Evolutionary conservation across 2,113 vertebrate species (phyloP), one percentile per base, ranked within the genome.

Genomic region (Sula dactylatra): DNA sequence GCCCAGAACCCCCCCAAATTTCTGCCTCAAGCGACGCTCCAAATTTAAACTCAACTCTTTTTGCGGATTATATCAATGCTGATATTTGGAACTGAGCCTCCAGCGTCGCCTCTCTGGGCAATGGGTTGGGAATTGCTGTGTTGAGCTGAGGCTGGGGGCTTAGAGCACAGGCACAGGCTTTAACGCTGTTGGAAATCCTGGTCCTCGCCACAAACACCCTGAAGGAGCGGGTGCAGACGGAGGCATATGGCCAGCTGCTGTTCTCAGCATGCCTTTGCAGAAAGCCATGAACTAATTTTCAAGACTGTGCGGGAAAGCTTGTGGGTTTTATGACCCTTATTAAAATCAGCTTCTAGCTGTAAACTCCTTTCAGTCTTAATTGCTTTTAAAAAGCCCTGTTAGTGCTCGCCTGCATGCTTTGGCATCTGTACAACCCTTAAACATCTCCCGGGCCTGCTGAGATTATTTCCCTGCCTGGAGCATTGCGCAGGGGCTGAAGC

Each of bases 191-290:
- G 0, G 45, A 54, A 58, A 36, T 44, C 36, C 36, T 10, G 36
- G 18, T 34, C 64, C 54, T 40, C 0, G 0, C 29, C 5, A 2
- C 45, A 74, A 3, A 1, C 10, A 1, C 19, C 10, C 52, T 2
- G 40, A 34, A 52, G 76, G 49, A 36, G 62, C 0, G 2, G 86
- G 19, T 19, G 71, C 90, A 90, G 93, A 13, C 0, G 42, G 69
- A 40, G 59, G 82, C 72, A 6, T 2, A 15, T 4, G 56, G 76
- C 56, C 91, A 62, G 92, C 82, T 66, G 87, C 65, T 3, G 0
- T 3, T 58, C 69, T 24, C 94, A 66, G 77, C 13, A 0, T 6
- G 72, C 64, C 58, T 55, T 20, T 55, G 16, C 34, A 42, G 44
- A 42, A 47, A 86, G 36, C 90, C 81, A 17, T 1, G 44, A 80